These are phyloP conservation scores for Amorpha juglandis DNA, from an alignment of 2,888 invertebrate genomes.

Conservation along the genomic window DNA sequence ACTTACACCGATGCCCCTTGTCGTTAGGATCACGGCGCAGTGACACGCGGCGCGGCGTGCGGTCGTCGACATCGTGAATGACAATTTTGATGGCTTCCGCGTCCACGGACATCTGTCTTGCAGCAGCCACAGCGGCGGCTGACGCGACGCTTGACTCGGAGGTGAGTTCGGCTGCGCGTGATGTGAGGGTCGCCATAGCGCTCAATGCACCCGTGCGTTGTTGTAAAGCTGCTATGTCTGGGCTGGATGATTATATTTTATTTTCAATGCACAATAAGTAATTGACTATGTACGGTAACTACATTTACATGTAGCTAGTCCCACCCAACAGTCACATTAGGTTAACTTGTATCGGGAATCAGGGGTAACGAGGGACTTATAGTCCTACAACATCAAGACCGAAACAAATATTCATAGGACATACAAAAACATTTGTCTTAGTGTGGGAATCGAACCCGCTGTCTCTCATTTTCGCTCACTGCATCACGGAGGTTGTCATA, in stretches of 20 bases:
- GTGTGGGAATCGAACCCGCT: too few species aligned
- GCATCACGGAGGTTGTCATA: too few species aligned
- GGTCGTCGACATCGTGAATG: slow-evolving; percentile 95
- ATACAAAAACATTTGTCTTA: too few species aligned
- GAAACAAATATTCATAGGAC: too few species aligned
- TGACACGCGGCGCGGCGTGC: slow-evolving; percentile 89
- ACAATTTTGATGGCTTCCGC: slow-evolving; percentile 97
- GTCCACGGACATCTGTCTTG: slow-evolving; percentile 93
- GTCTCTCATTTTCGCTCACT: too few species aligned
- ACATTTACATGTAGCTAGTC: too few species aligned
- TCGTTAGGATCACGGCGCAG: slow-evolving; percentile 91
- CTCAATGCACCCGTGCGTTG: slow-evolving; percentile 84
- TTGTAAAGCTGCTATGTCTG: slow-evolving; percentile 88
- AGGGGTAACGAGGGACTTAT: too few species aligned
- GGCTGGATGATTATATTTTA: slow-evolving; percentile 71
- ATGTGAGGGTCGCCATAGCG: slow-evolving; percentile 69
- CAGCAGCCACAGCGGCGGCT: slow-evolving; percentile 85
- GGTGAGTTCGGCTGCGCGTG: slow-evolving; percentile 65
- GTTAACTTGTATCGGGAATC: too few species aligned
- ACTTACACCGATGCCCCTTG: slow-evolving; percentile 94
- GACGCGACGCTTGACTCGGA: slow-evolving; percentile 56
- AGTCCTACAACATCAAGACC: too few species aligned
- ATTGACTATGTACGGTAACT: too few species aligned
- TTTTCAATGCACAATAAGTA: neutral
- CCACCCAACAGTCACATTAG: too few species aligned